phyloP scores from a whole-genome alignment of 2,797 vertebrate genomes.

The Gephyroberyx darwinii region DNA sequence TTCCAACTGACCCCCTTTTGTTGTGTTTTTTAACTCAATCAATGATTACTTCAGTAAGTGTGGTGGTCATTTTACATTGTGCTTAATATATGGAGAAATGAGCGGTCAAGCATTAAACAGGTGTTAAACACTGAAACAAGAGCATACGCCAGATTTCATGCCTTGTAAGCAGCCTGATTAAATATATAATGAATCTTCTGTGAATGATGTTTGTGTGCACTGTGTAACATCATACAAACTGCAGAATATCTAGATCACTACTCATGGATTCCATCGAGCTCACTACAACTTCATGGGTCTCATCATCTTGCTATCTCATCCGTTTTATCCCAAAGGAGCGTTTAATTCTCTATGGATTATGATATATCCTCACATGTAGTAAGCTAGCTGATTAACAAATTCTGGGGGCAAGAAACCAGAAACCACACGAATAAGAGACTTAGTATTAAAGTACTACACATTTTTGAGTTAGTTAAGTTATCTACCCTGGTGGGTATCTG shows the following conservation, averaged over 20 bases:
- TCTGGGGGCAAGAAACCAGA: slow-evolving; percentile 12
- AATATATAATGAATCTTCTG: slow-evolving; percentile 23
- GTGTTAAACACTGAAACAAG: slow-evolving; percentile 29
- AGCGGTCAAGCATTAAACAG: slow-evolving; percentile 45
- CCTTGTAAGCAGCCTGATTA: slow-evolving; percentile 27
- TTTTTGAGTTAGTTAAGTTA: slow-evolving; percentile 26
- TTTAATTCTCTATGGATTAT: slow-evolving; percentile 48
- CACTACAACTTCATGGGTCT: slow-evolving; percentile 33
- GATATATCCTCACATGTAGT: slow-evolving; percentile 29
- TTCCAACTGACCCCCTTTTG: slow-evolving; percentile 63
- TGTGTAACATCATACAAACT: slow-evolving; percentile 1
- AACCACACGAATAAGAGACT: background rate
- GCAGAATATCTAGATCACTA: slow-evolving; percentile 6
- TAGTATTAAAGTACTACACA: slow-evolving; percentile 9
- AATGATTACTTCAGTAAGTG: slow-evolving; percentile 45
- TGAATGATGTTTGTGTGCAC: slow-evolving; percentile 1
- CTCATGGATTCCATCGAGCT: background rate
- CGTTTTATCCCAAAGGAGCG: slow-evolving; percentile 28
- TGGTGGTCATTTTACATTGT: slow-evolving; percentile 34
- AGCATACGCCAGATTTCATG: slow-evolving; percentile 1
- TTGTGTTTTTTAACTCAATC: slow-evolving; percentile 47
- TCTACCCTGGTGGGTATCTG: slow-evolving; percentile 4
- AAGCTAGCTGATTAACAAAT: slow-evolving; percentile 28
- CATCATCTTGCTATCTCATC: slow-evolving; percentile 31
- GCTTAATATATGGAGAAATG: slow-evolving; percentile 32